Evolutionary conservation across 2,888 invertebrate species (phyloP).

Genomic region (Tricholauxania praeusta): DNA sequence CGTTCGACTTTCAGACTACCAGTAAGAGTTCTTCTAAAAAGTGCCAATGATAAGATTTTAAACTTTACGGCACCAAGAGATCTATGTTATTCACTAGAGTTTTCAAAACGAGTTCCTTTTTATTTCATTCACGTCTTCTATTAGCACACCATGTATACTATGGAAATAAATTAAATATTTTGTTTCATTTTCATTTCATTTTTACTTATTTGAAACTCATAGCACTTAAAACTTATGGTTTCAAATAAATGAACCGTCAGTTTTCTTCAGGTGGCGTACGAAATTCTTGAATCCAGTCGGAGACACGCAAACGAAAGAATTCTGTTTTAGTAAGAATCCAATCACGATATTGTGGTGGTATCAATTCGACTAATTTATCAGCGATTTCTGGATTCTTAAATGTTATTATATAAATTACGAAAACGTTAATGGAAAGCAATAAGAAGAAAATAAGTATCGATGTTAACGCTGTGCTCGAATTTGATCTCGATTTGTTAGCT

Average conservation of each 20-base stretch:
- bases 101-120: too few relatives aligned
- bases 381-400: constrained; percentile 66
- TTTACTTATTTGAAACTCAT: constrained; percentile 49
- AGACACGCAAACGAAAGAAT: constrained; percentile 62
- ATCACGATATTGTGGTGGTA: constrained; percentile 65
- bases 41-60: too few relatives aligned
- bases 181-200: too few relatives aligned
- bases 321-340: constrained; percentile 64
- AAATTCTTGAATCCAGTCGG: constrained; percentile 64
- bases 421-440: constrained; percentile 60
- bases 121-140: too few relatives aligned
- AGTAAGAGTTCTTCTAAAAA: too few relatives aligned
- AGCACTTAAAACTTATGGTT: constrained; percentile 54
- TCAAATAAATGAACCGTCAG: constrained; percentile 65
- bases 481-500: not conserved
- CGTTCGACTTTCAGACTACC: too few relatives aligned
- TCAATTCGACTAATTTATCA: constrained; percentile 61
- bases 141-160: too few relatives aligned
- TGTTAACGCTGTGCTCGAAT: constrained; percentile 55
- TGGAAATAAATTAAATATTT: too few relatives aligned
- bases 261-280: constrained; percentile 63
- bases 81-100: too few relatives aligned
- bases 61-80: too few relatives aligned
- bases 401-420: constrained; percentile 64
- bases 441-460: constrained; percentile 62